Percentiles rank a stretch among this genome's conserved stretches.
phyloP scores from a whole-genome alignment of 1,140 invertebrate species.

The Cecropterus lyciades region DNA sequence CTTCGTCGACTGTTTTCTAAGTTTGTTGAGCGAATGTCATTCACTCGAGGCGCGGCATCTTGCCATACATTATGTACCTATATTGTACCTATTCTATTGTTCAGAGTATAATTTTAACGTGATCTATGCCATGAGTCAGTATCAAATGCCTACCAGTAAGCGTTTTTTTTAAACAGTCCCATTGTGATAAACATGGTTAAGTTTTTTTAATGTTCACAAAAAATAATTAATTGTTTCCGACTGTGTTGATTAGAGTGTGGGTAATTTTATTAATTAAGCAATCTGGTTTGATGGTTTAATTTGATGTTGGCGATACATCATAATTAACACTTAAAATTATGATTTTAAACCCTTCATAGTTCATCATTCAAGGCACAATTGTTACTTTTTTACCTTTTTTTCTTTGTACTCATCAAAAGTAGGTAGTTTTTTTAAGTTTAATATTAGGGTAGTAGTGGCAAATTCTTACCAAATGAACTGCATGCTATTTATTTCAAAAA shows the following conservation, averaged over 20 bases:
- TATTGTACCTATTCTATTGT: constrained; percentile 42
- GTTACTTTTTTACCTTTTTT: too few species aligned
- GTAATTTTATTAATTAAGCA: neutral
- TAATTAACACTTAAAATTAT: too few species aligned
- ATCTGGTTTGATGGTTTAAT: neutral
- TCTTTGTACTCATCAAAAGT: too few species aligned
- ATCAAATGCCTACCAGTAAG: constrained; percentile 27
- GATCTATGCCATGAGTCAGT: constrained; percentile 46
- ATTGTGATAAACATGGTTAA: too few species aligned
- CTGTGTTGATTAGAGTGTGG: constrained; percentile 4
- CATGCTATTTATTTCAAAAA: too few species aligned
- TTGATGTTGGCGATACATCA: neutral
- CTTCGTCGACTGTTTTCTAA: constrained; percentile 1
- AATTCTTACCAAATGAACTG: too few species aligned
- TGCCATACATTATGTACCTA: constrained; percentile 41
- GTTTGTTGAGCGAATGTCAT: constrained; percentile 38
- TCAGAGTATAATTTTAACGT: constrained; percentile 36
- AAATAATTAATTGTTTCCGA: constrained; percentile 24
- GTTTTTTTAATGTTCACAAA: constrained; percentile 4
- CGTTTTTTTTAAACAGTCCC: too few species aligned
- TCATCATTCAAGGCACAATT: too few species aligned
- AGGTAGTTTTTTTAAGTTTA: too few species aligned
- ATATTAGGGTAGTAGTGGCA: too few species aligned
- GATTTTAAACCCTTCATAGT: too few species aligned
- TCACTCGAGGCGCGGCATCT: constrained; percentile 49